phyloP scores from a whole-genome alignment of 1,140 invertebrate genomes.

The Zaprionus lachaisei region DNA sequence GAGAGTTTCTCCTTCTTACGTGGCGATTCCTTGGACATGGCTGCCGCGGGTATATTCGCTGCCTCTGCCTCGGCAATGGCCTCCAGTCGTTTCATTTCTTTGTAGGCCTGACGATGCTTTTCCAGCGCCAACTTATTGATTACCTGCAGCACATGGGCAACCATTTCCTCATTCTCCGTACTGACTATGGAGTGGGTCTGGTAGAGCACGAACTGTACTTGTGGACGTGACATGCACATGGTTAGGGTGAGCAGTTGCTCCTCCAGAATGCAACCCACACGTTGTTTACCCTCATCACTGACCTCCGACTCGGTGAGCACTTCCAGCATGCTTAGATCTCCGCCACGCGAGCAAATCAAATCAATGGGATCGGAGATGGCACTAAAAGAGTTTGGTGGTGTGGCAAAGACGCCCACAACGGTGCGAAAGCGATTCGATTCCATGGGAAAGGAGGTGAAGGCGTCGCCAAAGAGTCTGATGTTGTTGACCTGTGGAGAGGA shows the following conservation, averaged over 20 bases:
- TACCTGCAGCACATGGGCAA: slow-evolving; percentile 86
- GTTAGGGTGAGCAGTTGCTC: slow-evolving; percentile 89
- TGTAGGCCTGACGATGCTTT: slow-evolving; percentile 85
- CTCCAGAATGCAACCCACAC: slow-evolving; percentile 87
- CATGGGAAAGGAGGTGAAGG: slow-evolving; percentile 87
- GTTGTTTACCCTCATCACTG: slow-evolving; percentile 86
- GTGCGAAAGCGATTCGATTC: slow-evolving; percentile 87
- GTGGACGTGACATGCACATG: slow-evolving; percentile 88
- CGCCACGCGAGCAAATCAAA: slow-evolving; percentile 88
- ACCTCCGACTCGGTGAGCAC: slow-evolving; percentile 88
- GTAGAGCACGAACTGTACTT: slow-evolving; percentile 89
- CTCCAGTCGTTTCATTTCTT: slow-evolving; percentile 75
- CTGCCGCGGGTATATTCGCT: slow-evolving; percentile 76
- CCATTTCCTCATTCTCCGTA: slow-evolving; percentile 88
- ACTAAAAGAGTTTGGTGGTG: slow-evolving; percentile 91
- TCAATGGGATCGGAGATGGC: slow-evolving; percentile 90
- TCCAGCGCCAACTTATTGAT: slow-evolving; percentile 87
- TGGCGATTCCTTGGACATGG: slow-evolving; percentile 69
- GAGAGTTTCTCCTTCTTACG: slow-evolving; percentile 67
- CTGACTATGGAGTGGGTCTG: slow-evolving; percentile 89
- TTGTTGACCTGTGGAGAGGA: slow-evolving; percentile 78
- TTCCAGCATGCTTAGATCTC: slow-evolving; percentile 88
- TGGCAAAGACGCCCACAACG: slow-evolving; percentile 89
- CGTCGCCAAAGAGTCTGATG: slow-evolving; percentile 87
- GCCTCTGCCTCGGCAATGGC: slow-evolving; percentile 75